Evolutionary conservation across 2,113 vertebrate genomes (phyloP).

Genomic region (Petaurus breviceps): DNA sequence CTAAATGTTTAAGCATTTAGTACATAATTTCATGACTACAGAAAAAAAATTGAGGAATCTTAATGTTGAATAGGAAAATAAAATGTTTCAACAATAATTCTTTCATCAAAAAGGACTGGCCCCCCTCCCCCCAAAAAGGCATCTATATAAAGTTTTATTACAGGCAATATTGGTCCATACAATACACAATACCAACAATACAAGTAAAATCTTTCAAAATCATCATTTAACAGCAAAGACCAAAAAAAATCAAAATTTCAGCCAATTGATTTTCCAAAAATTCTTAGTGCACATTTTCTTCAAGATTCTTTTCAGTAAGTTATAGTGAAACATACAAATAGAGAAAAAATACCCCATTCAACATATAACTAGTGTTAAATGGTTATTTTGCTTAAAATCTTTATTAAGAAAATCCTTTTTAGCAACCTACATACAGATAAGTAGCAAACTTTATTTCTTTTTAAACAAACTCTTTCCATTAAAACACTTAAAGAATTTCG

Average conservation of each 20-base stretch:
- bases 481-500: constrained; percentile 84
- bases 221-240: constrained; percentile 86
- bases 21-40: neutral
- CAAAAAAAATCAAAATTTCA: constrained; percentile 85
- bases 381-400: constrained; percentile 89
- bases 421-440: constrained; percentile 90
- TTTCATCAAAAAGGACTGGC: constrained; percentile 33
- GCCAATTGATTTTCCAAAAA: constrained; percentile 85
- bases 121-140: constrained; percentile 57
- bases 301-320: constrained; percentile 83
- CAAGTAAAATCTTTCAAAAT: constrained; percentile 87
- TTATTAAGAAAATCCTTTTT: constrained; percentile 88
- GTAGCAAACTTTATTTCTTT: constrained; percentile 87
- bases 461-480: constrained; percentile 85
- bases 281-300: constrained; percentile 81
- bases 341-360: constrained; percentile 90
- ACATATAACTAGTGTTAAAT: constrained; percentile 86
- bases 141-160: constrained; percentile 87
- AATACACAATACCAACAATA: constrained; percentile 87
- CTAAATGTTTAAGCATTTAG: neutral
- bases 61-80: neutral
- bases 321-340: constrained; percentile 88
- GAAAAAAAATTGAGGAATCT: neutral
- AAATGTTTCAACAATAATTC: constrained; percentile 14
- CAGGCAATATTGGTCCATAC: constrained; percentile 88